These are phyloP conservation scores for Gambusia yucatana DNA, from an alignment of 2,797 vertebrate genomes.

Conservation along the genomic window DNA sequence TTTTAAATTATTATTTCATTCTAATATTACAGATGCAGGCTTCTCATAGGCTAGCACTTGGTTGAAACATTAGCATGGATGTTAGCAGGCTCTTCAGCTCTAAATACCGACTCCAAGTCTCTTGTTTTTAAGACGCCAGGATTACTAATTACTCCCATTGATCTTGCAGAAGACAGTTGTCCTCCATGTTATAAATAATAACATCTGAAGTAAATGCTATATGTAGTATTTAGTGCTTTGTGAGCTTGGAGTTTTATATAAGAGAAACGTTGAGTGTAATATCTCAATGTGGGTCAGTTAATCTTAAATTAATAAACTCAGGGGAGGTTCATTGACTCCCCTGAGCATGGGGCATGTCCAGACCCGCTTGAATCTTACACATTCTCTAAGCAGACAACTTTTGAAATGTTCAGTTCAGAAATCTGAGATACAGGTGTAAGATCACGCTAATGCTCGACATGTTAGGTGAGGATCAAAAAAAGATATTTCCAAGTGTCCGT, in stretches of 20 bases:
- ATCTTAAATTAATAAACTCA: slow-evolving; percentile 65
- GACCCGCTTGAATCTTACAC: slow-evolving; percentile 18
- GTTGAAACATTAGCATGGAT: slow-evolving; percentile 34
- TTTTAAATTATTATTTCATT: not conserved
- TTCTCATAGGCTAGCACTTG: slow-evolving; percentile 7
- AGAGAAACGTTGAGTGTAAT: slow-evolving; percentile 35
- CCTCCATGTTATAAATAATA: not conserved
- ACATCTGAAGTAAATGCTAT: not conserved
- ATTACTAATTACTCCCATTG: not conserved
- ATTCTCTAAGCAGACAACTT: not conserved
- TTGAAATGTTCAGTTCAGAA: not conserved
- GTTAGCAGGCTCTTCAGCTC: slow-evolving; percentile 18
- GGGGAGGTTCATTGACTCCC: not conserved
- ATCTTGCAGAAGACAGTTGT: not conserved
- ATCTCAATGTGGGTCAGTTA: slow-evolving; percentile 43
- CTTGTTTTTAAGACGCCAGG: slow-evolving; percentile 22
- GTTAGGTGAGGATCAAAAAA: not conserved
- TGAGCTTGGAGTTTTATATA: slow-evolving; percentile 35
- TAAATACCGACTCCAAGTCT: slow-evolving; percentile 46
- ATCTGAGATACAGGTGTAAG: not conserved
- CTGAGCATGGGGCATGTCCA: slow-evolving; percentile 19
- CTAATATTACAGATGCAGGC: slow-evolving; percentile 10
- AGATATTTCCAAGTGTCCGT: not conserved
- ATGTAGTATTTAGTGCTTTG: not conserved
- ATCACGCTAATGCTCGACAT: not conserved